These are phyloP conservation scores for Ricordea florida DNA, from an alignment of 92 coral and sea anemone species.

Conservation along the genomic window DNA sequence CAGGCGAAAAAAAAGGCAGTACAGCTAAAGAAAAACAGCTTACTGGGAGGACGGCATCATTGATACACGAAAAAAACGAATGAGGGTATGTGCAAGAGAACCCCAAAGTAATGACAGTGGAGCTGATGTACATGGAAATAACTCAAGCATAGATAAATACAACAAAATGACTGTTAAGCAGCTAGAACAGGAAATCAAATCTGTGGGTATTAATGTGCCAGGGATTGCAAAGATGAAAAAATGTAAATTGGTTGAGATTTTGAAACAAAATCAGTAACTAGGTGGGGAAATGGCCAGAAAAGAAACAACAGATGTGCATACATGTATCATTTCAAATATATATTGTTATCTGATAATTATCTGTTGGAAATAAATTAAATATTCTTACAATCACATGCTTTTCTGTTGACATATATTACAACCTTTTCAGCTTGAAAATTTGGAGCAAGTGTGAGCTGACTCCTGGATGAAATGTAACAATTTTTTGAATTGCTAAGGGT, in stretches of 20 bases:
- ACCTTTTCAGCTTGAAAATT: too few relatives aligned
- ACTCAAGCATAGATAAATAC: not conserved
- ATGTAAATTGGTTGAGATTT: not conserved
- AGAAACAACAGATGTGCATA: too few relatives aligned
- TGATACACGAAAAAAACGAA: not conserved
- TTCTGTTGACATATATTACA: too few relatives aligned
- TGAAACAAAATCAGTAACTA: not conserved
- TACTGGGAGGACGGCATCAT: slow-evolving; percentile 1
- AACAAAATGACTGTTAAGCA: slow-evolving; percentile 4
- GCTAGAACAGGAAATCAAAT: not conserved
- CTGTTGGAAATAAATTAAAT: too few relatives aligned
- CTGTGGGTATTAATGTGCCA: not conserved
- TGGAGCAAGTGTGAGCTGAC: too few relatives aligned
- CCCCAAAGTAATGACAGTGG: not conserved
- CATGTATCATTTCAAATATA: too few relatives aligned
- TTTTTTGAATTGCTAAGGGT: too few relatives aligned
- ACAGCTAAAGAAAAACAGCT: not conserved
- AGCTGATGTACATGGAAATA: not conserved
- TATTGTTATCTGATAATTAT: too few relatives aligned
- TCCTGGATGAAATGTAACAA: too few relatives aligned
- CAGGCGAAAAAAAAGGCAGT: too few relatives aligned
- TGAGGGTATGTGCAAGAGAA: not conserved
- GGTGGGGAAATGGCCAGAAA: not conserved
- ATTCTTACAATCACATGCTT: too few relatives aligned
- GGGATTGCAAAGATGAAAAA: not conserved